phyloP scores from a whole-genome alignment of 2,113 vertebrate genomes.

The Trematomus loennbergii region DNA sequence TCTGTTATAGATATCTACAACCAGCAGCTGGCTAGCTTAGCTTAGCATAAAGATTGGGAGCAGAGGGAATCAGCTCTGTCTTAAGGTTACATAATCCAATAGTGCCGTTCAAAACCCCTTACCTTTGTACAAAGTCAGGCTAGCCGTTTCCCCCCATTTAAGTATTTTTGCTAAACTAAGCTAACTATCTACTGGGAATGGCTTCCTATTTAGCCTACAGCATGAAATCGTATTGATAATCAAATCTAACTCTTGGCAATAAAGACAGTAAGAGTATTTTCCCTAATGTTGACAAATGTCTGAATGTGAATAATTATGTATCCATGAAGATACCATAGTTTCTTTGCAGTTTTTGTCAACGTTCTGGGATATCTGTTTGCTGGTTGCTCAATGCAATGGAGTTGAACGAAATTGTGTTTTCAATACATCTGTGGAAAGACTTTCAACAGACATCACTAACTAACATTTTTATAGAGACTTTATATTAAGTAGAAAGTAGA shows the following conservation, averaged over 20 bases:
- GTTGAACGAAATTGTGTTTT: background rate
- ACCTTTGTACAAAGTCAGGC: background rate
- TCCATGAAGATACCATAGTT: background rate
- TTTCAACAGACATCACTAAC: background rate
- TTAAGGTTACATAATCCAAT: background rate
- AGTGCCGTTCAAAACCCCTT: background rate
- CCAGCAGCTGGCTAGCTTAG: too few relatives aligned
- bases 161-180: conserved; percentile 5
- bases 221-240: too few relatives aligned
- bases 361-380: background rate
- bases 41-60: too few relatives aligned
- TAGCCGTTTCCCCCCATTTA: background rate
- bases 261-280: background rate
- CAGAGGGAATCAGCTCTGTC: background rate
- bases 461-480: background rate
- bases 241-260: background rate
- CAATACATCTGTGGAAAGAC: background rate
- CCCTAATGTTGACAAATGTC: too few relatives aligned
- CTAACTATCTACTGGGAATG: background rate
- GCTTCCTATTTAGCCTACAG: background rate
- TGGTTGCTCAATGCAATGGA: background rate
- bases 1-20: background rate
- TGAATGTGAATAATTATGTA: background rate
- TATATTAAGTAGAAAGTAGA: background rate
- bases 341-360: background rate